Percentiles rank a stretch among this genome's conserved stretches.
These are phyloP conservation scores for Homarus americanus DNA, from an alignment of 1,140 invertebrate genomes.

Conservation along the genomic window DNA sequence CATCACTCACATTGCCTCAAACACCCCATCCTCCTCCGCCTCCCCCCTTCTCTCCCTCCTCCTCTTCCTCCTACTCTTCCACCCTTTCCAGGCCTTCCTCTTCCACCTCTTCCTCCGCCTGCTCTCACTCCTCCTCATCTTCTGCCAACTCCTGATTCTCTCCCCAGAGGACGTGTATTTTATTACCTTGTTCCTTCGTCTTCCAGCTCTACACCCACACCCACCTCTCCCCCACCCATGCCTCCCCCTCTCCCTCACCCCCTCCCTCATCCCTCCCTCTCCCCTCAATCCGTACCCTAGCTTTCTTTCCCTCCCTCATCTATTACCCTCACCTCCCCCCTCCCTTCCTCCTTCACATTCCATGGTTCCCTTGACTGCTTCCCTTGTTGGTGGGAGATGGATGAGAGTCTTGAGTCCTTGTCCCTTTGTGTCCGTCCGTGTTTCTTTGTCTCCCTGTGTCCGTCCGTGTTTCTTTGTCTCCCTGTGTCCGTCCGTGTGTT, in stretches of 20 bases:
- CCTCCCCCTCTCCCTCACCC: background rate
- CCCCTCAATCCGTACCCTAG: too few species aligned
- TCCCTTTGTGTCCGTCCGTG: too few species aligned
- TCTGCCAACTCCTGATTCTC: too few species aligned
- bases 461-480: too few species aligned
- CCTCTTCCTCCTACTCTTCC: background rate
- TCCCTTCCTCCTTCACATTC: too few species aligned
- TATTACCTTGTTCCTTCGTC: background rate
- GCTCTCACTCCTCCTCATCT: background rate
- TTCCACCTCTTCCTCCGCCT: background rate
- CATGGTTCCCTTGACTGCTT: too few species aligned
- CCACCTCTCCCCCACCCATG: background rate
- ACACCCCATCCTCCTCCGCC: background rate
- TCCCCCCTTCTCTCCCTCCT: conserved; percentile 21
- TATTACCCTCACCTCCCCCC: background rate
- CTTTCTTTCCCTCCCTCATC: background rate
- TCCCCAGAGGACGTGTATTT: too few species aligned
- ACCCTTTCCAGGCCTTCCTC: background rate
- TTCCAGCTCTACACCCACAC: background rate
- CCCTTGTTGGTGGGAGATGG: too few species aligned
- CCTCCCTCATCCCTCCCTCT: background rate
- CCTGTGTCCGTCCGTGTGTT: too few species aligned
- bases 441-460: too few species aligned
- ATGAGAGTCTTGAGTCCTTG: too few species aligned
- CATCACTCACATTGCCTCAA: background rate